Evolutionary conservation across 2,113 vertebrate genomes (phyloP).

Genomic region (Protomyctophum bolini): DNA sequence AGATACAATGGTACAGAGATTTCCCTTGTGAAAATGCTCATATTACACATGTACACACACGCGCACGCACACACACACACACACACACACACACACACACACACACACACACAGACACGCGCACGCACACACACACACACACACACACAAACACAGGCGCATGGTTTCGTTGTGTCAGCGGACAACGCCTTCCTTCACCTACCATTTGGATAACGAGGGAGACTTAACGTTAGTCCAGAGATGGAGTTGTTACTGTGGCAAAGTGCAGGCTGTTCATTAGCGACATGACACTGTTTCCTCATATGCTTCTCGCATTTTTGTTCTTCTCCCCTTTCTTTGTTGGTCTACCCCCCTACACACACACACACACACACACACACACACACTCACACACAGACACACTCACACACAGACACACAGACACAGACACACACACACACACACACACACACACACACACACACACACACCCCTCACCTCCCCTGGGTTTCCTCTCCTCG

Average conservation of each 20-base stretch:
- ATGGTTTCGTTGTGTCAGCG: background rate
- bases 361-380: no score
- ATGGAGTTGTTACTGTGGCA: background rate
- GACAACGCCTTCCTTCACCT: background rate
- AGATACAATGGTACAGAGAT: background rate
- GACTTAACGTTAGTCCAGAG: background rate
- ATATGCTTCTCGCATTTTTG: constrained; percentile 24
- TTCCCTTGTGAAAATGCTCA: background rate
- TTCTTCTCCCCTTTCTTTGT: constrained; percentile 33
- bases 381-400: no score
- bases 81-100: no score
- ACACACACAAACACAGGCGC: background rate
- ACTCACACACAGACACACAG: no score
- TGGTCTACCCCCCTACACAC: background rate
- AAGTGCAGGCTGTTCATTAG: constrained; percentile 3
- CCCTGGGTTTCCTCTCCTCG: constrained; percentile 44
- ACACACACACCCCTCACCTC: background rate
- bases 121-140: no score
- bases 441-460: no score
- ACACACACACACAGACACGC: no score
- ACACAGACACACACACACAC: no score
- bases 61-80: no score
- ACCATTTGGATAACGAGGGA: background rate
- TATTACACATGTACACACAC: no score
- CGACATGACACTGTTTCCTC: background rate